Percentiles rank a stretch among this genome's conserved stretches.
These are phyloP conservation scores for Gymnoscopelus braueri DNA, from an alignment of 2,797 vertebrate genomes.

Conservation along the genomic window DNA sequence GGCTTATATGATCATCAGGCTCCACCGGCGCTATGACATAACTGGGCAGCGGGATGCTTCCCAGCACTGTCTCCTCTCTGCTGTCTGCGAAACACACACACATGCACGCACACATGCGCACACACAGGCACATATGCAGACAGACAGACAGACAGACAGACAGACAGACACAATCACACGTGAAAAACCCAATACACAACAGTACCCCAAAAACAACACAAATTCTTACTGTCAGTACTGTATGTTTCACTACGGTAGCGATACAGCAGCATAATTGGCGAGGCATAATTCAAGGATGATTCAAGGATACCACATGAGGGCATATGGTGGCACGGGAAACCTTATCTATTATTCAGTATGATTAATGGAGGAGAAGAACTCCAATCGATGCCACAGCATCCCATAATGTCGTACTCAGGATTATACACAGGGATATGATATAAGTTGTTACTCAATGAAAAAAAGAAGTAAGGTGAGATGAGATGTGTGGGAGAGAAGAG, in stretches of 20 bases:
- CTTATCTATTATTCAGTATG: conserved; percentile 69
- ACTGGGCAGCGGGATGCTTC: conserved; percentile 96
- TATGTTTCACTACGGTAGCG: conserved; percentile 29
- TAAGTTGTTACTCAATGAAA: background rate
- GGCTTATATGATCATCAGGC: conserved; percentile 94
- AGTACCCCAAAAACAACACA: conserved; percentile 11
- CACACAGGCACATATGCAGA: background rate
- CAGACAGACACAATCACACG: conserved; percentile 8
- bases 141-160: background rate
- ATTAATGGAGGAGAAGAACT: conserved; percentile 53
- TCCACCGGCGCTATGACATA: conserved; percentile 92
- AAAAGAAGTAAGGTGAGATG: background rate
- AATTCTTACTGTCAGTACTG: background rate
- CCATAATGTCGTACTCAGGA: conserved; percentile 52
- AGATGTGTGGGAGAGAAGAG: conserved; percentile 16
- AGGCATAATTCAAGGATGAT: conserved; percentile 56
- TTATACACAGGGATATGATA: conserved; percentile 33
- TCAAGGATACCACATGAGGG: conserved; percentile 43
- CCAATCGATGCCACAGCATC: conserved; percentile 41
- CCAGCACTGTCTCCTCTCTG: conserved; percentile 94
- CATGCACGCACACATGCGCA: conserved; percentile 17
- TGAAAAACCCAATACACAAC: background rate
- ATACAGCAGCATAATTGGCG: conserved; percentile 45
- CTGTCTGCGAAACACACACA: conserved; percentile 85
- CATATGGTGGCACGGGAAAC: conserved; percentile 49